phyloP scores from a whole-genome alignment of 2,888 invertebrate species.

The Drosophila monieri region DNA sequence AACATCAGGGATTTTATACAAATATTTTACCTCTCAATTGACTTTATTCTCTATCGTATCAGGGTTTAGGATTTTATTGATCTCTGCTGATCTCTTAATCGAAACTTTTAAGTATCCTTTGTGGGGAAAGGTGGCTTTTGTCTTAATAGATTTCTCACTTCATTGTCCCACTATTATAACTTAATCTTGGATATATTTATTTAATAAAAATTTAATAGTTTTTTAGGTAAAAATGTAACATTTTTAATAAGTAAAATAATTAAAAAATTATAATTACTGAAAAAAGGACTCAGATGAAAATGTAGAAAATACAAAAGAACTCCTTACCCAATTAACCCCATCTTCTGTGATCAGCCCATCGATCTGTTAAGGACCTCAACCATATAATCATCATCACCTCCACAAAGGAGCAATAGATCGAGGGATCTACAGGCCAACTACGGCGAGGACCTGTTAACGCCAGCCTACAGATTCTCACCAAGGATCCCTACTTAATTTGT shows the following conservation, averaged over 20 bases:
- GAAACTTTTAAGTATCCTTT: background rate
- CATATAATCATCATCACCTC: conserved; percentile 39
- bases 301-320: background rate
- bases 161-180: no score
- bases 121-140: background rate
- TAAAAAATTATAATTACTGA: background rate
- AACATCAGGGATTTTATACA: conserved; percentile 21
- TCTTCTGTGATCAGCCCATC: background rate
- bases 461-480: conserved; percentile 69
- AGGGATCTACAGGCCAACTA: conserved; percentile 11
- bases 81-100: conserved; percentile 7
- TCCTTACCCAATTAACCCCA: conserved; percentile 1
- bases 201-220: no score
- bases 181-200: background rate
- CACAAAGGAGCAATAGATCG: conserved; percentile 9
- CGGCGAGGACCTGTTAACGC: conserved; percentile 64
- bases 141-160: background rate
- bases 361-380: conserved; percentile 21
- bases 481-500: conserved; percentile 39
- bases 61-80: background rate
- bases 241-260: background rate
- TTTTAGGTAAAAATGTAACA: no score
- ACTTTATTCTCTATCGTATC: conserved; percentile 5
- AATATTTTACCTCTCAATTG: conserved; percentile 16
- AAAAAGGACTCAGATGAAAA: background rate